Conservation (phyloP, 2,113 vertebrate genomes). For the Anser brachyrhynchus region DNA sequence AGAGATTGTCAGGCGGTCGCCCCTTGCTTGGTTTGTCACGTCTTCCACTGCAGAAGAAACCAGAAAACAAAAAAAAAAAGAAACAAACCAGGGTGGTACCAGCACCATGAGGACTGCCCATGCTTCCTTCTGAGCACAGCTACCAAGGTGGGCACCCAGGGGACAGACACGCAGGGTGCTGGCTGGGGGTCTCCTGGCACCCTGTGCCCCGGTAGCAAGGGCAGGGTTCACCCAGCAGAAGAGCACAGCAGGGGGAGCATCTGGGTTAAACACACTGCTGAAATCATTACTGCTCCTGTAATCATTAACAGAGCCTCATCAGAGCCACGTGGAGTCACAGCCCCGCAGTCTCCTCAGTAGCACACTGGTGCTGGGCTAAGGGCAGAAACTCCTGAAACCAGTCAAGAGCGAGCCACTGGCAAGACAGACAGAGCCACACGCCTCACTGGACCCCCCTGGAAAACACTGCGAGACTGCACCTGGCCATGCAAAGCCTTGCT, state of each 20-base stretch:
- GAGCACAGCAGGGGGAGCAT: accelerated
- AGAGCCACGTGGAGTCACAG: accelerated
- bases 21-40: not conserved
- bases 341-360: not conserved
- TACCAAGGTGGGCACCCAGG: not conserved
- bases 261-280: not conserved
- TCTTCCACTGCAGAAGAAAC: not conserved
- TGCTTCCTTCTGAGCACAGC: not conserved
- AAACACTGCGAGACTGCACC: not conserved
- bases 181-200: not conserved
- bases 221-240: not conserved
- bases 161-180: too few relatives aligned
- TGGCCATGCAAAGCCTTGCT: accelerated
- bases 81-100: not conserved
- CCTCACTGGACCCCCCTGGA: accelerated
- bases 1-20: not conserved
- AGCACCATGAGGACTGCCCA: not conserved
- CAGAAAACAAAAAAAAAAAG: not conserved
- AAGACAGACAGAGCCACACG: not conserved
- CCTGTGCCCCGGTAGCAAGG: not conserved
- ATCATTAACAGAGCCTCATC: not conserved
- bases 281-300: accelerated
- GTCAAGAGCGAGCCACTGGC: accelerated
- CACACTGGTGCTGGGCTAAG: not conserved
- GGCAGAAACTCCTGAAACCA: not conserved